Evolutionary conservation across 2,888 invertebrate genomes (phyloP), one percentile per base, ranked within the genome.

Genomic region (Drosophila formosana): DNA sequence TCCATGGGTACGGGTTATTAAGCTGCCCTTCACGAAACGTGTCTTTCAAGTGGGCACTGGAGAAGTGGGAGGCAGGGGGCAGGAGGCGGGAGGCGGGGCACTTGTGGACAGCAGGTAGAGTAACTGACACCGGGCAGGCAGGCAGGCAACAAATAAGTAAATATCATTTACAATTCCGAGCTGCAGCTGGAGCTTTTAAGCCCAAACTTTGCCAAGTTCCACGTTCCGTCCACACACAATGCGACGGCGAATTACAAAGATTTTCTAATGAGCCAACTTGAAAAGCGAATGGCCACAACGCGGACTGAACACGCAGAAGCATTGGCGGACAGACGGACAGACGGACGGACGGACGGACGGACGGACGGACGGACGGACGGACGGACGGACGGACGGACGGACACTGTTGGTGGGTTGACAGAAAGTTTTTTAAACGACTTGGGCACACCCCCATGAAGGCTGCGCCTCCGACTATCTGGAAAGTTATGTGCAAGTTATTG

Each of bases 221-320:
- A 18, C 28, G 30, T 63, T 63, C 55, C n/a, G 66, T 66, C 71
- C 70, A 80, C 74, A 80, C 74, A 78, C 66, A 69, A 78, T 75
- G 73, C 65, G 69, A 67, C 60, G 41, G 70, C 51, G 78, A 75
- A 82, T 78, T 64, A 74, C 72, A 76, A 79, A 41, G 85, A 88
- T 74, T 88, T 88, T 82, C 82, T 85, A 83, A 85, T 83, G 82
- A 83, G 83, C 58, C 75, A 80, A 83, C 85, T 85, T 72, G 68
- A 65, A 81, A 84, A 85, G 76, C 51, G 53, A 79, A 75, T 66
- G 79, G 64, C 75, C 75, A 66, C 45, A 23, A 32, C 37, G 23
- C 37, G 7, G 23, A 37, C 8, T 2, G 6, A 23, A 30, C 23
- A 0, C 13, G 11, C 23, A 6, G 13, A 8, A 39, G 23, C 5